phyloP scores from a whole-genome alignment of 1,140 invertebrate genomes.

The Aphelinus atriplicis region DNA sequence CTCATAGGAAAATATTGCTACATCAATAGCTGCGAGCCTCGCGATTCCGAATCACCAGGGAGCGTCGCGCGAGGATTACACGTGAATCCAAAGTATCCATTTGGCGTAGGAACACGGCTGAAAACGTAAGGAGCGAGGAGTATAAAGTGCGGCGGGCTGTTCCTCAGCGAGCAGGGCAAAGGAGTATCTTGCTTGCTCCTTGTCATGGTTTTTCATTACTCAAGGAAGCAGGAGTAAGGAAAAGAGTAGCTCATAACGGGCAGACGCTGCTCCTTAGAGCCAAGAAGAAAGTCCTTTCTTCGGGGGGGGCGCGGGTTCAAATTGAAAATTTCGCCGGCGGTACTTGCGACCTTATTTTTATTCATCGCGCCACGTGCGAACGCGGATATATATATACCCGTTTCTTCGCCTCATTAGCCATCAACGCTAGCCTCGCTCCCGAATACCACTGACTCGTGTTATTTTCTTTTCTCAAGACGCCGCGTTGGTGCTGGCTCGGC shows the following conservation, averaged over 20 bases:
- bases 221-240: slow-evolving; percentile 1
- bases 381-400: slow-evolving; percentile 10
- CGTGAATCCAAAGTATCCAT: no score
- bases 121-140: background rate
- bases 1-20: no score
- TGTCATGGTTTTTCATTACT: slow-evolving; percentile 32
- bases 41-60: background rate
- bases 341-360: slow-evolving; percentile 35
- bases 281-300: slow-evolving; percentile 13
- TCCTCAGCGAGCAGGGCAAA: background rate
- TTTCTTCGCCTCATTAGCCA: slow-evolving; percentile 1
- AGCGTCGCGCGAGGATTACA: slow-evolving; percentile 1
- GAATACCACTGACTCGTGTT: no score
- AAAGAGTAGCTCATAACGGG: slow-evolving; percentile 5
- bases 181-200: slow-evolving; percentile 24
- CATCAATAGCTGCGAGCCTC: no score
- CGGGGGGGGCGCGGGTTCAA: slow-evolving; percentile 5
- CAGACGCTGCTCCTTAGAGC: background rate
- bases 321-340: slow-evolving; percentile 44
- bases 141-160: slow-evolving; percentile 18
- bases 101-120: no score
- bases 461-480: no score
- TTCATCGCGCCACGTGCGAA: slow-evolving; percentile 22
- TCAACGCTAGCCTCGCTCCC: background rate
- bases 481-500: no score